phyloP scores from a whole-genome alignment of 2,888 invertebrate species.

The Diogma glabrata region DNA sequence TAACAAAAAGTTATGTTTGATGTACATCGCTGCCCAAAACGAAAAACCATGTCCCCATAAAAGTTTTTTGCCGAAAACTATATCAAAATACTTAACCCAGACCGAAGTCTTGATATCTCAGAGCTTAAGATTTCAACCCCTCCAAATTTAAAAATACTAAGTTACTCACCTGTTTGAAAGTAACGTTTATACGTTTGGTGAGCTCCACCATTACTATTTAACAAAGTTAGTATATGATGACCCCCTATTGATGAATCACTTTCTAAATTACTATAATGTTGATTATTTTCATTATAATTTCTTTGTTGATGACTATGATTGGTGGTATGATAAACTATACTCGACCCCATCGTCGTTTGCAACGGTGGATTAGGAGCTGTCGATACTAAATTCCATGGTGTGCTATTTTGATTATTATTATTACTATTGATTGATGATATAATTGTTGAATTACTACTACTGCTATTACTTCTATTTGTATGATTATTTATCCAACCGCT shows the following conservation, averaged over 20 bases:
- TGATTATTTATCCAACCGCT: slow-evolving; percentile 1
- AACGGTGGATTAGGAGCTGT: not conserved
- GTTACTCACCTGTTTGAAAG: slow-evolving; percentile 5
- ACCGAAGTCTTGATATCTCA: no score
- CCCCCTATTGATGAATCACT: not conserved
- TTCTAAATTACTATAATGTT: not conserved
- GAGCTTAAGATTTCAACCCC: no score
- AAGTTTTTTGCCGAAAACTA: no score
- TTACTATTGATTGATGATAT: not conserved
- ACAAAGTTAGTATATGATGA: slow-evolving; percentile 5
- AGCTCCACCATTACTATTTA: slow-evolving; percentile 2
- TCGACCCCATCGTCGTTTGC: not conserved
- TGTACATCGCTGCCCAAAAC: no score
- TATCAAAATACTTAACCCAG: no score
- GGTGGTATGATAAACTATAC: not conserved
- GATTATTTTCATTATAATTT: not conserved
- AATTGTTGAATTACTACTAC: not conserved
- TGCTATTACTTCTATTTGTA: not conserved
- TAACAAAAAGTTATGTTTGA: no score
- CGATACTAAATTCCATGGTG: slow-evolving; percentile 1
- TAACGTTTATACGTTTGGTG: slow-evolving; percentile 5
- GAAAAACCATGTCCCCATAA: no score
- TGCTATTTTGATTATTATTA: not conserved
- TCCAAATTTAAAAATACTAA: slow-evolving; percentile 5
- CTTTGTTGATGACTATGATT: not conserved